Base-by-base conservation (phyloP, 1,140 invertebrate species). In the Zaprionus davidi region DNA sequence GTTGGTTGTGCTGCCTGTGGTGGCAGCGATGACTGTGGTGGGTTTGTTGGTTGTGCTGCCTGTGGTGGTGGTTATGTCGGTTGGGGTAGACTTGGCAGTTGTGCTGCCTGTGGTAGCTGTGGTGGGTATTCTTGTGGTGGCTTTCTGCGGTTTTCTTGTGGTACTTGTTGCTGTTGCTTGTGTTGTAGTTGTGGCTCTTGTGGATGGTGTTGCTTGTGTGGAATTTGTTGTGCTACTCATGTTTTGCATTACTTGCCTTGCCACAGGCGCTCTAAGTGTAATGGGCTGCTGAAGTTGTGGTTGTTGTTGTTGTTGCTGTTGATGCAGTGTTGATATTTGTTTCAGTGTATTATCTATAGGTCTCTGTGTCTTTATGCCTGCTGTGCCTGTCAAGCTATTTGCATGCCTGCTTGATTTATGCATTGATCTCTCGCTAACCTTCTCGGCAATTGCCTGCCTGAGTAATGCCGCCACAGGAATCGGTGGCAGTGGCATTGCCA, bases 401-500 rank as follows among this genome's bases (percentile, higher is more conserved):
- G 56, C 62, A 55, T 66, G 22, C 28, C 34, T 70, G 66, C 59
- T 71, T 75, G 83, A 88, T 81, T 83, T 75, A 88, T 82, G 58
- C 17, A n/a, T 6, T 51, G 67, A 75, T 70, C 77, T 67, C 17
- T 80, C 72, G 78, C 69, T 60, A 51, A 78, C 66, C 58, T 58
- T 60, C 36, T 65, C 64, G 55, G 20, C 38, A 31, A 60, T 28
- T 56, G 75, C 53, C 68, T 81, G 62, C 24, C 44, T 57, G 3
- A 59, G 36, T 57, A 78, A 65, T 31, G 51, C 55, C 28, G 62
- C 56, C 28, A 62, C 28, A 24, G 62, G 60, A 44, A 77, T 26
- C 36, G 24, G 36, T 12, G 12, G 20, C 24, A 24, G 13, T 56
- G 51, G 41, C 41, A 44, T 3, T 56, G 51, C n/a, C 41, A 17